These are phyloP conservation scores for Hirudinaria manillensis DNA, from an alignment of 2,888 invertebrate species.

Conservation along the genomic window DNA sequence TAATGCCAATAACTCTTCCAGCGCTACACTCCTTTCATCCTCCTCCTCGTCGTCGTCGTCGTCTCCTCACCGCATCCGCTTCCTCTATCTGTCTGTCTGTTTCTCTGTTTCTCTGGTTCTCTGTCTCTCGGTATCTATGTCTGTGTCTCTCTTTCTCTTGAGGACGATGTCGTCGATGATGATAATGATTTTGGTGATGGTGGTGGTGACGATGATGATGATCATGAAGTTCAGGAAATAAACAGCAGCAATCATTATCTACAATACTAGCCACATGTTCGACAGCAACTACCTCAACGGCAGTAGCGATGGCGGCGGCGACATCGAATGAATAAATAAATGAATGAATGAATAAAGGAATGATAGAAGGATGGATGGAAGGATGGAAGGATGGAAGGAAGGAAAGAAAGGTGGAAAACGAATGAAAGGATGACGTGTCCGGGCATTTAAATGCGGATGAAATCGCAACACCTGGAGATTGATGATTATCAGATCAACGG, in stretches of 20 bases:
- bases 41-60: too few relatives aligned
- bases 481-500: not conserved
- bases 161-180: not conserved
- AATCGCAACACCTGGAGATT: not conserved
- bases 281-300: not conserved
- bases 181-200: slow-evolving; percentile 9
- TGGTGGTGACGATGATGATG: slow-evolving; percentile 17
- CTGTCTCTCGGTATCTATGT: too few relatives aligned
- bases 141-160: too few relatives aligned
- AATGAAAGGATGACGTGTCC: not conserved
- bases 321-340: not conserved
- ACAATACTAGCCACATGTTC: slow-evolving; percentile 5
- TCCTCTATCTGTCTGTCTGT: too few relatives aligned
- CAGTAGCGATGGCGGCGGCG: not conserved
- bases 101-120: too few relatives aligned
- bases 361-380: not conserved
- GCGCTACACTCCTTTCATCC: too few relatives aligned
- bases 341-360: not conserved
- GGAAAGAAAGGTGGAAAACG: not conserved
- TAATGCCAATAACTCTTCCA: too few relatives aligned
- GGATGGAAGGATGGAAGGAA: not conserved
- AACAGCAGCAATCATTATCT: slow-evolving; percentile 1
- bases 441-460: not conserved
- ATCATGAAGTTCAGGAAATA: not conserved
- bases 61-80: too few relatives aligned